Conservation (phyloP, 2,888 invertebrate genomes). For the Drosophila falleni region DNA sequence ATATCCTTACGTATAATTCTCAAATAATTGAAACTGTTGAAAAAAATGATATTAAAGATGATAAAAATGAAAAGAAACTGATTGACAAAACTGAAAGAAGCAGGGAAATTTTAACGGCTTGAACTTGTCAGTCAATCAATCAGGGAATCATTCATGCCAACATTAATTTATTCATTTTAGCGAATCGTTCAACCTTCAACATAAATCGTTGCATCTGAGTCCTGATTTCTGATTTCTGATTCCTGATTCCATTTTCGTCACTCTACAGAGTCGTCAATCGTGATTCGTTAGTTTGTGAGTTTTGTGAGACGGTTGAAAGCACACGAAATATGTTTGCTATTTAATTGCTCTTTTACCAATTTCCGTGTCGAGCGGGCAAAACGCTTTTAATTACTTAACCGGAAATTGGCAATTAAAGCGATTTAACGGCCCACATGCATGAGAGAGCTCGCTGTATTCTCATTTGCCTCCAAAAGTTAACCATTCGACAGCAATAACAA, state of each 20-base stretch:
- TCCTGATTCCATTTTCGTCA: not conserved
- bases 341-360: conserved; percentile 75
- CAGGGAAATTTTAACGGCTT: not conserved
- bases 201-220: not conserved
- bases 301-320: conserved; percentile 18
- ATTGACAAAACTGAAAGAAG: conserved; percentile 13
- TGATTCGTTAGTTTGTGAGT: conserved; percentile 8
- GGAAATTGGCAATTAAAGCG: conserved; percentile 83
- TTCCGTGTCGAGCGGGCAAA: conserved; percentile 64
- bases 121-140: conserved; percentile 61
- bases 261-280: not conserved
- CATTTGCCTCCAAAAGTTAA: conserved; percentile 54
- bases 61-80: conserved; percentile 34
- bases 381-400: conserved; percentile 81
- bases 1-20: not conserved
- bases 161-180: conserved; percentile 75
- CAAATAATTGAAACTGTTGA: conserved; percentile 23
- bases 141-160: conserved; percentile 67
- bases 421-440: conserved; percentile 80
- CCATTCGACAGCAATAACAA: conserved; percentile 25
- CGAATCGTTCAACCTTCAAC: conserved; percentile 10
- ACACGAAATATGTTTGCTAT: conserved; percentile 69
- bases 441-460: conserved; percentile 45
- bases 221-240: not conserved
- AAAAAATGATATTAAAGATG: conserved; percentile 22